Evolutionary conservation across 2,797 vertebrate genomes (phyloP).

Genomic region (Onychomys arenicola): DNA sequence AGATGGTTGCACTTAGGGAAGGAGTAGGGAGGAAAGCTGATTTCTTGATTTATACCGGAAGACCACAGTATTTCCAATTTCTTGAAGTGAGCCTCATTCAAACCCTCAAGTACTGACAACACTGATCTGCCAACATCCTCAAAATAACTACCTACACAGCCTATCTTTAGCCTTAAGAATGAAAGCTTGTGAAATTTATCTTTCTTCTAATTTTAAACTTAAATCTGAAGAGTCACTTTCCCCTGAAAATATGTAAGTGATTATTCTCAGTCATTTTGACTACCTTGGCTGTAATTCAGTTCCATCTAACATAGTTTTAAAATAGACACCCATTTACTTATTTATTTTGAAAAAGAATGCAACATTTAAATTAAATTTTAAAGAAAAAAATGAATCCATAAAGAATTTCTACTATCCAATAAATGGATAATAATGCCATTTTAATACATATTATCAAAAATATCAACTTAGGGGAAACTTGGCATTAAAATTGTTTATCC

Average conservation of each 20-base stretch:
- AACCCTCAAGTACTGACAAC: slow-evolving; percentile 43
- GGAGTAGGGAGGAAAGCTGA: not conserved
- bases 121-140: slow-evolving; percentile 54
- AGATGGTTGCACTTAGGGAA: slow-evolving; percentile 6
- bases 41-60: slow-evolving; percentile 54
- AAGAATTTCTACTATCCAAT: not conserved
- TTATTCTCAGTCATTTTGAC: slow-evolving; percentile 65
- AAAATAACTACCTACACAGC: slow-evolving; percentile 70
- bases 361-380: slow-evolving; percentile 38
- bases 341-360: not conserved
- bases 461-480: slow-evolving; percentile 24
- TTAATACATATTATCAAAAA: slow-evolving; percentile 18
- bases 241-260: slow-evolving; percentile 48
- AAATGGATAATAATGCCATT: not conserved
- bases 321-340: slow-evolving; percentile 51
- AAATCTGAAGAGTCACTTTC: slow-evolving; percentile 57
- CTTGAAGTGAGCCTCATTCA: slow-evolving; percentile 57
- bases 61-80: slow-evolving; percentile 57
- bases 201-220: slow-evolving; percentile 74
- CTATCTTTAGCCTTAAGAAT: slow-evolving; percentile 72
- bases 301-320: slow-evolving; percentile 51
- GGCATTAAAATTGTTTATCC: not conserved
- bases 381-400: slow-evolving; percentile 30
- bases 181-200: slow-evolving; percentile 71
- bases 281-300: slow-evolving; percentile 66